phyloP scores from a whole-genome alignment of 2,888 invertebrate genomes.

The Meteorus cinctellus region DNA sequence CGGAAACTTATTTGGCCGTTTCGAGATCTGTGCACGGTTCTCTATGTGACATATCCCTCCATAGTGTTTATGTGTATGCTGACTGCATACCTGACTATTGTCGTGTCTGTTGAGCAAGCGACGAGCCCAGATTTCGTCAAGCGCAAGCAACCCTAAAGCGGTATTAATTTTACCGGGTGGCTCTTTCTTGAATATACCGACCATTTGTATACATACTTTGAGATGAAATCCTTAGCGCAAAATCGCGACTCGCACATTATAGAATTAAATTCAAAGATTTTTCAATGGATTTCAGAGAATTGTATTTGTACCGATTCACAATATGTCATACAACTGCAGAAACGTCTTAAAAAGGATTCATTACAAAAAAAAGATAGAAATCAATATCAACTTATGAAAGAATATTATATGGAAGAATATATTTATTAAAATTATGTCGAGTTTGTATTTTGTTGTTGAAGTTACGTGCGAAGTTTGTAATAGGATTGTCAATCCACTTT shows the following conservation, averaged over 20 bases:
- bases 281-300: background rate
- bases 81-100: slow-evolving; percentile 24
- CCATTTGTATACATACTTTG: slow-evolving; percentile 20
- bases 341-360: too few relatives aligned
- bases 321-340: too few relatives aligned
- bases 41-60: slow-evolving; percentile 33
- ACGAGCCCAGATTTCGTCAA: slow-evolving; percentile 48
- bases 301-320: background rate
- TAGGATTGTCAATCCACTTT: too few relatives aligned
- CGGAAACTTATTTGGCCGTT: slow-evolving; percentile 49
- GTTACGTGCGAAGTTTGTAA: too few relatives aligned
- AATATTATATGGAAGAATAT: too few relatives aligned
- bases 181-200: slow-evolving; percentile 22
- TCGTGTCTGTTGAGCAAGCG: slow-evolving; percentile 36
- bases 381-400: too few relatives aligned
- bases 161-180: slow-evolving; percentile 62
- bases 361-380: too few relatives aligned
- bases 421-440: too few relatives aligned
- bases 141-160: slow-evolving; percentile 63
- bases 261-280: background rate
- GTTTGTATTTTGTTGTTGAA: too few relatives aligned
- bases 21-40: slow-evolving; percentile 42
- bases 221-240: slow-evolving; percentile 20
- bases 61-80: slow-evolving; percentile 28
- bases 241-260: slow-evolving; percentile 16